Evolutionary conservation across 2,888 invertebrate genomes (phyloP).

Genomic region (Stenodera caucasica): DNA sequence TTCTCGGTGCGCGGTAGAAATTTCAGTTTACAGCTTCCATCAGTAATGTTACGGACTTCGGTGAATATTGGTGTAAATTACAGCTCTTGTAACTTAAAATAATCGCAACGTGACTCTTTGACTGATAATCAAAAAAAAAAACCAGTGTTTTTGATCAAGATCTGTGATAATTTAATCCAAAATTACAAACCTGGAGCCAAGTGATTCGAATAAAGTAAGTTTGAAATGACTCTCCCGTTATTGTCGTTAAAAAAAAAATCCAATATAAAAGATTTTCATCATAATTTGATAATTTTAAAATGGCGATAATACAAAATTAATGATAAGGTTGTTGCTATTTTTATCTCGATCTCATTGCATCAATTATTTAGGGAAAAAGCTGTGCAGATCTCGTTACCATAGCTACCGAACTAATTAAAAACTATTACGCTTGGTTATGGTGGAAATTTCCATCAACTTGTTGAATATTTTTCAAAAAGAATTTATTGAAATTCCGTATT

Average conservation of each 20-base stretch:
- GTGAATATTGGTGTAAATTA: not conserved
- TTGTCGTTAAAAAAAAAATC: too few relatives aligned
- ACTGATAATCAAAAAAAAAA: too few relatives aligned
- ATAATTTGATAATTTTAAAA: too few relatives aligned
- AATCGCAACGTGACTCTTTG: too few relatives aligned
- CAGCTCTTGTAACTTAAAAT: too few relatives aligned
- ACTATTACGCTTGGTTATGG: not conserved
- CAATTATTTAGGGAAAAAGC: not conserved
- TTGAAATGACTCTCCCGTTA: too few relatives aligned
- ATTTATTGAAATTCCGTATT: not conserved
- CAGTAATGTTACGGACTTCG: slow-evolving; percentile 19
- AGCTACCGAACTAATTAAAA: not conserved
- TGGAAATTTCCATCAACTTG: not conserved
- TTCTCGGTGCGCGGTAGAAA: slow-evolving; percentile 40
- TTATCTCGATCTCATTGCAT: not conserved
- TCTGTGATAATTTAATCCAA: too few relatives aligned
- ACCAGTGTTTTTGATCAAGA: too few relatives aligned
- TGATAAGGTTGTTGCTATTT: not conserved
- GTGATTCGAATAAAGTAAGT: too few relatives aligned
- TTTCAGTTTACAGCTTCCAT: slow-evolving; percentile 24
- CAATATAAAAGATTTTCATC: too few relatives aligned
- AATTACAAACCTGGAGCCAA: too few relatives aligned
- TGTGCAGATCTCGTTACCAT: not conserved
- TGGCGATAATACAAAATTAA: too few relatives aligned
- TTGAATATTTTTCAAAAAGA: not conserved